Base-by-base conservation (phyloP, 1,140 invertebrate species). In the Rhagoletis pomonella region DNA sequence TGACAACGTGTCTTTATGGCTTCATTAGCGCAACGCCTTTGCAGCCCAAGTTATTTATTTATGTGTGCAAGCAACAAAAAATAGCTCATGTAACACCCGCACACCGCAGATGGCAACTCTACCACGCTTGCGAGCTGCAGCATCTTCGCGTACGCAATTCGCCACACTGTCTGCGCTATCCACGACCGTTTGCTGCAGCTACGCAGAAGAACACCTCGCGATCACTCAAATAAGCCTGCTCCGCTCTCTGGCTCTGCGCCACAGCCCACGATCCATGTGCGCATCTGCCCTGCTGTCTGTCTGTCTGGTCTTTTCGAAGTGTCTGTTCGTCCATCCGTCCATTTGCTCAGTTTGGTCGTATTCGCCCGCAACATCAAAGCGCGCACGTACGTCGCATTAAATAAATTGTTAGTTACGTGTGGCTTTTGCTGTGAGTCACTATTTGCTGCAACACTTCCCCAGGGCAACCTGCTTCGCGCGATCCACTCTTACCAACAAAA, bases 401-500 rank as follows among this genome's bases (percentile, higher is more conserved):
- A 91, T 91, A 91, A 91, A 91, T 91, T 91, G 90, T 92, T 92
- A 91, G 91, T 91, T 91, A 92, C 91, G 91, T 89, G 87, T 89
- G 81, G 67, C 86, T 88, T 86, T 64, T 69, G 87, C 65, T 87
- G 60, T 87, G 47, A 81, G 73, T 58, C 73, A 81, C 17, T 81
- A 81, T 81, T 81, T 81, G 14, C 73, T 58, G 73, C 73, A 81
- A 81, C 73, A 81, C 73, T 81, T 58, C 7, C 7, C 47, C 44
- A 50, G 4, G 47, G 50, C 17, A 55, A 81, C 73, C 67, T 73
- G 67, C 67, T 55, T 29, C 17, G n/a, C 44, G 73, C 73, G 29
- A 29, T 29, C 73, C 12, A 9, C 47, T 81, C 47, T 42, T 55
- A 50, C 73, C 17, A n/a, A 19, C 29, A 29, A 29, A 29, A 29